Percentiles rank a stretch among this genome's conserved stretches.
These are phyloP conservation scores for Andrena hattorfiana DNA, from an alignment of 2,888 invertebrate genomes.

Conservation along the genomic window DNA sequence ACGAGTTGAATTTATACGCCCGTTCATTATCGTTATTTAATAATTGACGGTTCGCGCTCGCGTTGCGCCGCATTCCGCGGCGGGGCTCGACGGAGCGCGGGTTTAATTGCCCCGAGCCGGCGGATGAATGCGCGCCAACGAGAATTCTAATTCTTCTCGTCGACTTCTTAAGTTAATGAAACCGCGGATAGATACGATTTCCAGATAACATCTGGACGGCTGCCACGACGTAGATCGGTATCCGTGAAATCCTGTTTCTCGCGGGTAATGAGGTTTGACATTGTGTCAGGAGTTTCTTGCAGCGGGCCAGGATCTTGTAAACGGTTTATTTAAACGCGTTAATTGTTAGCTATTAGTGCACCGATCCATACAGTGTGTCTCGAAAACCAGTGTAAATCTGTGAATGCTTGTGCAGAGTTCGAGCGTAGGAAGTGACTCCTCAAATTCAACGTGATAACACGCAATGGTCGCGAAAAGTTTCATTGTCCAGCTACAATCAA, in stretches of 20 bases:
- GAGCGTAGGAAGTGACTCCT: too few species aligned
- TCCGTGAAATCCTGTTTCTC: conserved; percentile 18
- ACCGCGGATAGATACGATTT: conserved; percentile 29
- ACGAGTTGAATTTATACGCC: conserved; percentile 62
- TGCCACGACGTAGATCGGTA: conserved; percentile 8
- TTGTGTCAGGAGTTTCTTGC: not conserved
- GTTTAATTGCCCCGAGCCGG: conserved; percentile 42
- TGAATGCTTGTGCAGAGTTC: too few species aligned
- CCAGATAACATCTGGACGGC: conserved; percentile 10
- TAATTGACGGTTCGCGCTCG: conserved; percentile 46
- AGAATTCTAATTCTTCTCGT: conserved; percentile 35
- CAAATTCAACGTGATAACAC: too few species aligned
- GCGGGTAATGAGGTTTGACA: conserved; percentile 5
- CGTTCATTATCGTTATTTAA: conserved; percentile 59
- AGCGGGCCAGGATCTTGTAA: not conserved
- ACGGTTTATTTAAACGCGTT: not conserved
- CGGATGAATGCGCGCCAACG: conserved; percentile 14
- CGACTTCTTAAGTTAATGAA: conserved; percentile 11
- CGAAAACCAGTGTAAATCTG: not conserved
- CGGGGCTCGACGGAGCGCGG: conserved; percentile 3
- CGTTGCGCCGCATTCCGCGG: conserved; percentile 23
- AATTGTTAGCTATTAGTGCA: not conserved
- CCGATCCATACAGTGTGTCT: not conserved
- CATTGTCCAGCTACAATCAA: too few species aligned
- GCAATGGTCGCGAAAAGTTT: too few species aligned